Base-by-base conservation (phyloP, 64 coral and sea anemone species). In the Actinia tenebrosa region DNA sequence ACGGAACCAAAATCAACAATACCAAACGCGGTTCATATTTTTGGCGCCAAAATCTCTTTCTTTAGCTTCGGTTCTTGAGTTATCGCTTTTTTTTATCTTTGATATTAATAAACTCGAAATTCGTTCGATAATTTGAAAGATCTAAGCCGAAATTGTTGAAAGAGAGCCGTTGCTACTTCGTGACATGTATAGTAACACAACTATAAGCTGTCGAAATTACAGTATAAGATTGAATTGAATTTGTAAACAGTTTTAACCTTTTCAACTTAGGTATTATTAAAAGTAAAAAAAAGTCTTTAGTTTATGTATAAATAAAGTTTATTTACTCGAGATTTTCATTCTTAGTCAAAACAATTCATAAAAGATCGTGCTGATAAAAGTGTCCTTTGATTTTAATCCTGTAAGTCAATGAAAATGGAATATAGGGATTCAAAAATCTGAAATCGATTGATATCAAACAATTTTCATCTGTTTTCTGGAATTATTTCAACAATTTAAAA, bases 161-260 rank as follows among this genome's bases (percentile, higher is more conserved):
- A 2, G 18, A 66, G 22, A 66, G 47, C 47, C 18, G 3, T 3
- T 66, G 62, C 0, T 42, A 30, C 26, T 75, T 75, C 26, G 69
- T 75, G 69, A 75, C 69, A 75, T 13, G 1, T n/a, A 0, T 27
- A 43, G 26, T 43, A 7, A 75, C 69, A 42, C 69, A 75, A 75
- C 69, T 4, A 10, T 1, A 13, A 72, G 22, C 7, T 66, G 10
- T 58, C 63, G 63, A 19, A 19, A 5, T 66, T 66, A 3, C 18
- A 66, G 3, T 23, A 11, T 58, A 66, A 75, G 15, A 75, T 75
- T 75, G 0, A 75, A 75, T 75, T 75, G 10, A 75, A 42, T 27
- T 75, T 30, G 69, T 75, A 75, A 75, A 75, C 69, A 75, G 10
- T 75, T 30, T 75, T 75, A 43, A 75, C 69, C 69, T 43, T 75